Evolutionary conservation across 2,797 vertebrate genomes (phyloP).

Genomic region (Silurus aristotelis): DNA sequence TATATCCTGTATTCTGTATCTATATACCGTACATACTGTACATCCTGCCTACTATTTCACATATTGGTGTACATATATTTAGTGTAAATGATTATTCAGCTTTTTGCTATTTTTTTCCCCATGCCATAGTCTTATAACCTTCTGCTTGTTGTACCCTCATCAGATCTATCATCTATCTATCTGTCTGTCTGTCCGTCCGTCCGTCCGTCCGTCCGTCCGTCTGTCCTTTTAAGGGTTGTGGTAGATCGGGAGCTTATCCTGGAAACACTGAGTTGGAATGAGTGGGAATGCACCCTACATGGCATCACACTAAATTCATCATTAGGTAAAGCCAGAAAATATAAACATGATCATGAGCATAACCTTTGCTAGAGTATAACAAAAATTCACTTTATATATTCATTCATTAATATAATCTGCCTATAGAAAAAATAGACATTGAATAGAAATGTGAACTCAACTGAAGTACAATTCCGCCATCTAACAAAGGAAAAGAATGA

Average conservation of each 20-base stretch:
- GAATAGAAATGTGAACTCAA: conserved; percentile 29
- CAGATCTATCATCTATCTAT: too few relatives aligned
- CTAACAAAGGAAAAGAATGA: conserved; percentile 36
- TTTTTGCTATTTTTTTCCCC: too few relatives aligned
- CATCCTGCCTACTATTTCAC: too few relatives aligned
- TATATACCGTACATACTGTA: too few relatives aligned
- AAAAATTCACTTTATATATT: conserved; percentile 1
- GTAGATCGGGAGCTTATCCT: neutral
- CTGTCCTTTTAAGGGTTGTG: neutral
- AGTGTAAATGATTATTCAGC: too few relatives aligned
- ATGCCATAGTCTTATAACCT: too few relatives aligned
- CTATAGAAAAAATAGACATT: conserved; percentile 9
- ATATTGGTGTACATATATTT: too few relatives aligned
- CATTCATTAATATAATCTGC: conserved; percentile 14
- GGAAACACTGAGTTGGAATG: neutral
- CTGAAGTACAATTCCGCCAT: conserved; percentile 15
- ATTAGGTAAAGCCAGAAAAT: neutral
- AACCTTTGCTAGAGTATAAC: conserved; percentile 3
- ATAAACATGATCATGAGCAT: too few relatives aligned
- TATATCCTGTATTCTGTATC: too few relatives aligned
- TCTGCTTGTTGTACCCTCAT: too few relatives aligned
- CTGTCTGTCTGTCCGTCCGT: too few relatives aligned
- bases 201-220: too few relatives aligned
- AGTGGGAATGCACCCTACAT: neutral
- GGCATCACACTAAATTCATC: neutral